Evolutionary conservation across 2,113 vertebrate genomes (phyloP), one percentile per base, ranked within the genome.

Genomic region (Petaurus breviceps): DNA sequence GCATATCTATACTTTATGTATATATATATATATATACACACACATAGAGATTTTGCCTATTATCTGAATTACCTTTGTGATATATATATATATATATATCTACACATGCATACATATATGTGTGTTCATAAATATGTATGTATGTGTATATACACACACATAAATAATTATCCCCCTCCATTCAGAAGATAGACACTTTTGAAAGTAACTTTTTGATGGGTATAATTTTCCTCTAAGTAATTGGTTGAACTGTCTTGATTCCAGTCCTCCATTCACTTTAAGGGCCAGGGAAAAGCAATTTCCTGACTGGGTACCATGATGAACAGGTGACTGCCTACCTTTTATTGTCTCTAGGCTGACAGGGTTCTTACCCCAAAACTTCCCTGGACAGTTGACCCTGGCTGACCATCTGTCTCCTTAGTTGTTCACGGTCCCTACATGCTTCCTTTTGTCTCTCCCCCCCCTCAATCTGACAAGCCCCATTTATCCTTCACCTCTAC

Each of bases 201-300:
- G 93, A 94, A 91, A 61, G 93, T 68, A 95, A 51, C 92, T 52
- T 46, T n/a, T n/a, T 25, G 68, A 50, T 92, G 97, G 92, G 52
- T 89, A 91, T 10, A 37, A 89, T 90, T 22, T 51, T 95, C 51
- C 31, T 3, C 23, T 26, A 49, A 57, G 50, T 91, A 23, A 11
- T 14, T 55, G 61, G 23, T 89, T 96, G 46, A 55, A 0, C 91
- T 91, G 5, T 77, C 51, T 51, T 54, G 57, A 57, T 51, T 92
- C 53, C 90, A 92, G 50, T 6, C 61, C 77, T 2, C 51, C 92
- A 16, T 9, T 11, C 0, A 0, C 57, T 90, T 92, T 92, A 11
- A 61, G 95, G 91, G 28, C 91, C 37, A 93, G 92, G 92, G 50
- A 31, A 37, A 43, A 53, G 51, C 23, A 61, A 53, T 49, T 47